A percentile compares a stretch with the other conserved stretches of the same genome.
Conservation (phyloP, 2,113 vertebrate genomes). For the Heliornis fulica region DNA sequence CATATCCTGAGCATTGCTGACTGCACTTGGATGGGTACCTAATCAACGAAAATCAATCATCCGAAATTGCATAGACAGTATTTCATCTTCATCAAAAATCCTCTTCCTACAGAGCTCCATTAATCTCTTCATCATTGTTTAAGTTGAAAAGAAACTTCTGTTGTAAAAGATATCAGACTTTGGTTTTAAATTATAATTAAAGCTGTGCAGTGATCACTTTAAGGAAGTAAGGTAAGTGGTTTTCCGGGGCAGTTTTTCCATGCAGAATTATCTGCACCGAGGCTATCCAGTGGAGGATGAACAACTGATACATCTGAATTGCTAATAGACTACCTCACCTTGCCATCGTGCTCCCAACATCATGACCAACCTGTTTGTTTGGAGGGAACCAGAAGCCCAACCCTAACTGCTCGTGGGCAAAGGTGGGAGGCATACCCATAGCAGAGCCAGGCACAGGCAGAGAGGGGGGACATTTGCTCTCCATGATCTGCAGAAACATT, state of each 20-base stretch:
- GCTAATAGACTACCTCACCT: background rate
- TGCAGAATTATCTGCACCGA: background rate
- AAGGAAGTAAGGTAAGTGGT: background rate
- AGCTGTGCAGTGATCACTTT: background rate
- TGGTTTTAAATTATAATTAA: constrained; percentile 31
- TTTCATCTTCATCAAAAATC: constrained; percentile 53
- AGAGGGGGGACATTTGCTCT: background rate
- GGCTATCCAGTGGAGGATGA: background rate
- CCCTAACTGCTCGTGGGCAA: rapidly evolving
- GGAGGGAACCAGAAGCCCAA: background rate
- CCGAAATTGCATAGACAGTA: constrained; percentile 30
- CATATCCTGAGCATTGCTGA: constrained; percentile 13
- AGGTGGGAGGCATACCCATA: background rate
- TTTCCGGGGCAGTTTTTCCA: background rate
- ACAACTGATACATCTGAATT: background rate
- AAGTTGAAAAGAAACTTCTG: constrained; percentile 44
- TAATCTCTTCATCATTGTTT: constrained; percentile 61
- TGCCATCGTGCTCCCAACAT: background rate
- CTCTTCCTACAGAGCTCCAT: constrained; percentile 21
- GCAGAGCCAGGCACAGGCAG: background rate
- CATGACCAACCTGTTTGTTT: background rate
- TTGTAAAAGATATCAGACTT: background rate
- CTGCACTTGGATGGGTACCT: constrained; percentile 39
- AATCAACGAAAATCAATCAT: constrained; percentile 59
- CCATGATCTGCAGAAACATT: background rate